Evolutionary conservation across 1,140 invertebrate species (phyloP).

Genomic region (Bursaphelenchus mucronatus): DNA sequence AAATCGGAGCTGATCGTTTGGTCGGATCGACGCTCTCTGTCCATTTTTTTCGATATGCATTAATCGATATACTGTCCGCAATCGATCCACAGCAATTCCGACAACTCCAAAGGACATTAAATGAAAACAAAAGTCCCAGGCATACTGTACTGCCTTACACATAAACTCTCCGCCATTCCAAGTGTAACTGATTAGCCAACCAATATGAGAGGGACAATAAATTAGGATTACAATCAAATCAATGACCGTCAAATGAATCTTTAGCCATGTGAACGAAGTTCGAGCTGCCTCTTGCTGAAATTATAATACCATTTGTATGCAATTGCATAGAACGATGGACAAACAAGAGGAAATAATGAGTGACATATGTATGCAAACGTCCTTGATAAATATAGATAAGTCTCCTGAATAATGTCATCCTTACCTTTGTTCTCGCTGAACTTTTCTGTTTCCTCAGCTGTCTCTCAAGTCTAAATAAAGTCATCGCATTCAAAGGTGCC

Average conservation of each 20-base stretch:
- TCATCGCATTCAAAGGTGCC: slow-evolving; percentile 34
- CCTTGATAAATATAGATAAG: slow-evolving; percentile 3
- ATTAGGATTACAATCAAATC: slow-evolving; percentile 41
- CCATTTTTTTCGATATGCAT: slow-evolving; percentile 46
- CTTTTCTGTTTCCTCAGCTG: slow-evolving; percentile 29
- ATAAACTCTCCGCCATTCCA: slow-evolving; percentile 47
- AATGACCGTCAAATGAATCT: slow-evolving; percentile 47
- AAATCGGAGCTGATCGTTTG: slow-evolving; percentile 34
- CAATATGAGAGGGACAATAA: slow-evolving; percentile 48
- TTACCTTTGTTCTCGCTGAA: slow-evolving; percentile 34
- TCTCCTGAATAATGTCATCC: not conserved
- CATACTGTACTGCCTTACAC: slow-evolving; percentile 43
- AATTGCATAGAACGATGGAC: not conserved
- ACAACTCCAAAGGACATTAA: slow-evolving; percentile 49
- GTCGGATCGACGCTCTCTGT: slow-evolving; percentile 11
- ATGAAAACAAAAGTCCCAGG: slow-evolving; percentile 52
- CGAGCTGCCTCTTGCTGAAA: slow-evolving; percentile 49
- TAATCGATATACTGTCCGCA: slow-evolving; percentile 46
- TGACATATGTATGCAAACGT: not conserved
- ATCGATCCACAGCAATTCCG: slow-evolving; percentile 44
- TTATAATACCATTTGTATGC: not conserved
- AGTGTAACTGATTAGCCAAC: slow-evolving; percentile 42
- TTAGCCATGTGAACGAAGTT: slow-evolving; percentile 42
- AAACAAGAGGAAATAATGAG: not conserved
- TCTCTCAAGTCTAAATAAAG: slow-evolving; percentile 30